Conservation (phyloP, 1,140 invertebrate genomes). For the Drosophila oshimai region DNA sequence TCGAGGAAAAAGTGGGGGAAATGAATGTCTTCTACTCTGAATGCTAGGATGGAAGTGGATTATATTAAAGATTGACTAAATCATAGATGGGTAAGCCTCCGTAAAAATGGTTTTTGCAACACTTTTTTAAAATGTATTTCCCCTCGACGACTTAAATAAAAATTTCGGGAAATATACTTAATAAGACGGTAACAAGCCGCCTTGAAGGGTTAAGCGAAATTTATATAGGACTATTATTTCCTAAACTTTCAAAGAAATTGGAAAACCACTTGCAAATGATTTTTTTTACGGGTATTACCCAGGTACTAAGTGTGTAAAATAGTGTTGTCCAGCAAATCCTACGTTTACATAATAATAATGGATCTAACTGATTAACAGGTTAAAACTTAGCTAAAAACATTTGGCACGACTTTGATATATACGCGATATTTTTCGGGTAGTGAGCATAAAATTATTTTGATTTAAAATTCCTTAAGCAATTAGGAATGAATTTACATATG, state of each 20-base stretch:
- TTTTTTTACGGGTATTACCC: no score
- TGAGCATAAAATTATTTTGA: constrained; percentile 44
- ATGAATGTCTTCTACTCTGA: constrained; percentile 16
- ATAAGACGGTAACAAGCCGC: no score
- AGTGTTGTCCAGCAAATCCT: constrained; percentile 6
- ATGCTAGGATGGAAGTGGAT: constrained; percentile 13
- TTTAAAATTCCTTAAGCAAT: constrained; percentile 39
- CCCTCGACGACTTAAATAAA: no score
- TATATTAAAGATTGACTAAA: constrained; percentile 21
- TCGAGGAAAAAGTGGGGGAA: constrained; percentile 1
- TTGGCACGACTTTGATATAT: constrained; percentile 44
- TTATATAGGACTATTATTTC: no score
- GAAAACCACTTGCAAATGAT: no score
- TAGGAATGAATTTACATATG: constrained; percentile 56
- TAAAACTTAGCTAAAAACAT: constrained; percentile 66
- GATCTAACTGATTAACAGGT: constrained; percentile 33
- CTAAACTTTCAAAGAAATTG: no score
- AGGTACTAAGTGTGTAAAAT: constrained; percentile 21
- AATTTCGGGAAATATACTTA: no score
- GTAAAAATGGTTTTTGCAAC: no score
- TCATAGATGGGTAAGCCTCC: no score
- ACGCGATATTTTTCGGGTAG: not conserved
- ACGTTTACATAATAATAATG: not conserved
- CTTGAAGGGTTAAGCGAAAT: no score
- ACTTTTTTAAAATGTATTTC: no score